Base-by-base conservation (phyloP, 2,113 vertebrate genomes). In the Colaptes auratus region DNA sequence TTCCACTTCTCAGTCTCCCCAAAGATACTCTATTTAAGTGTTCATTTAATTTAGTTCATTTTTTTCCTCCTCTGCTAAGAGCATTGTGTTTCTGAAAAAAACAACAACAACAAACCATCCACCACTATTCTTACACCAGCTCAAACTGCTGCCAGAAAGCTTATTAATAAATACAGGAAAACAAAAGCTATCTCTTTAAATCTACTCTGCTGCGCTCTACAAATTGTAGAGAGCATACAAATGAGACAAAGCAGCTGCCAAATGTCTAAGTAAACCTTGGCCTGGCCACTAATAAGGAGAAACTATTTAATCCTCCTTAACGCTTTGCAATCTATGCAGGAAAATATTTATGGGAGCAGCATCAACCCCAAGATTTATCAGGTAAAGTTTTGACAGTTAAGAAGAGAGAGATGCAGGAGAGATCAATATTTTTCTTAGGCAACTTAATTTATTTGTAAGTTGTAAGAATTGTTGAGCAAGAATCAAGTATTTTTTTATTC, bases 161-260 rank as follows among this genome's bases (percentile, higher is more conserved):
- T 89, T 92, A 90, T 89, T 95, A 92, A 88, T 67, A 90, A n/a
- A n/a, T n/a, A n/a, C n/a, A n/a, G n/a, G n/a, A n/a, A n/a, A n/a
- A n/a, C n/a, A n/a, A n/a, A n/a, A 95, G 30, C 42, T 79, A 8
- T 70, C 66, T 74, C 92, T 94, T 80, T 79, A 89, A 79, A 84
- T 79, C 73, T 75, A 12, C 63, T 59, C 64, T 59, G 42, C 74
- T 87, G 58, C 6, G 18, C 74, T 84, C 35, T 88, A 79, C 52
- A 30, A 50, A 73, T 52, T 85, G 63, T n/a, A 87, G 10, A 46
- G 24, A 73, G 66, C 20, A 66, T 44, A 89, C 63, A 89, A 77
- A 89, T 70, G 71, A 85, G 66, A 61, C 67, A 93, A 93, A 82
- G 56, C 81, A 91, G 82, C 71, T 95, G 74, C 87, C 78, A 93